These are phyloP conservation scores for Drosophila kohkoa DNA, from an alignment of 1,140 invertebrate species.

Conservation along the genomic window DNA sequence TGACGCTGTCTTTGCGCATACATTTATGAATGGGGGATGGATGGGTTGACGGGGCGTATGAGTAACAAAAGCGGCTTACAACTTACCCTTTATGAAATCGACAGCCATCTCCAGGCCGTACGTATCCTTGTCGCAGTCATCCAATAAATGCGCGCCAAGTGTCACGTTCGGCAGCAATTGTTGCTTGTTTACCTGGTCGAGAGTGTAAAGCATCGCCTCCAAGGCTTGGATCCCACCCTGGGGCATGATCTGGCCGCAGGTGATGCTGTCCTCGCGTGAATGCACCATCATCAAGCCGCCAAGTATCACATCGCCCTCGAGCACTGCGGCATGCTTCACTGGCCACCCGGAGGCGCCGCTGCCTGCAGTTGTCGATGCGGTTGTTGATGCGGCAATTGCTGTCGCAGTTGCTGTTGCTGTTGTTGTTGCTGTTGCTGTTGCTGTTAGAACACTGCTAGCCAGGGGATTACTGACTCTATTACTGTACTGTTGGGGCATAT, in stretches of 20 bases:
- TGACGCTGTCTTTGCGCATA: slow-evolving; percentile 21
- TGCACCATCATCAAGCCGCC: slow-evolving; percentile 98
- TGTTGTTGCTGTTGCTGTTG: slow-evolving; percentile 5
- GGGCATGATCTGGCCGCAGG: slow-evolving; percentile 96
- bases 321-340: slow-evolving; percentile 92
- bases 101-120: slow-evolving; percentile 98
- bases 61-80: background rate
- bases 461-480: slow-evolving; percentile 45
- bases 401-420: background rate
- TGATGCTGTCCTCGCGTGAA: slow-evolving; percentile 92
- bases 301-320: slow-evolving; percentile 93
- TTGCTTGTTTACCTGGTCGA: slow-evolving; percentile 92
- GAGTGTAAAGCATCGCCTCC: slow-evolving; percentile 96
- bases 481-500: slow-evolving; percentile 40
- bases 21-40: background rate
- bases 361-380: slow-evolving; percentile 12
- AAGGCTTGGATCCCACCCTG: slow-evolving; percentile 96
- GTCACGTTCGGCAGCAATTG: slow-evolving; percentile 90
- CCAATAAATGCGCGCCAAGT: slow-evolving; percentile 94
- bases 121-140: slow-evolving; percentile 98
- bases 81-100: slow-evolving; percentile 98
- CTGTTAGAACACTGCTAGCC: slow-evolving; percentile 13
- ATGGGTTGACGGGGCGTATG: background rate
- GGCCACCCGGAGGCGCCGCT: slow-evolving; percentile 88
- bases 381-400: background rate